A percentile compares a stretch with the other conserved stretches of the same genome.
Evolutionary conservation across 2,113 vertebrate genomes (phyloP).

Genomic region (Sinocyclocheilus anshuiensis): DNA sequence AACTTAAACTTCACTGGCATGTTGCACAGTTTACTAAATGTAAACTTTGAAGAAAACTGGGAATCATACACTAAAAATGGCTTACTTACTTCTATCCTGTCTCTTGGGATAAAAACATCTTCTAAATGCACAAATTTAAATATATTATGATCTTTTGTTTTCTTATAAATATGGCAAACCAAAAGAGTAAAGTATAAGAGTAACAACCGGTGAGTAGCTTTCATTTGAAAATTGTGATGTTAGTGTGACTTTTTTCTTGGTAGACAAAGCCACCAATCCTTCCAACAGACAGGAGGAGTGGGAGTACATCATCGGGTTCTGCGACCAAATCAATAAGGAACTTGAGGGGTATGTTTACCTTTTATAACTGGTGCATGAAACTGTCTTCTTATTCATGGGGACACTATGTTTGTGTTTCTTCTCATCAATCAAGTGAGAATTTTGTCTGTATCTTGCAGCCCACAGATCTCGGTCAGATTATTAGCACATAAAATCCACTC

Average conservation of each 20-base stretch:
- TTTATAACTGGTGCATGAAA: not conserved
- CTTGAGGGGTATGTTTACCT: constrained; percentile 85
- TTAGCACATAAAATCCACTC: constrained; percentile 96
- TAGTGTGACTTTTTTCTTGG: constrained; percentile 13
- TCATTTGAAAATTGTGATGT: not conserved
- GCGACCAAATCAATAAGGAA: constrained; percentile 96
- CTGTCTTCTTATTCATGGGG: not conserved
- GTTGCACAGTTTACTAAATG: not conserved
- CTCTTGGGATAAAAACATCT: not conserved
- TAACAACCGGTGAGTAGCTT: too few species aligned
- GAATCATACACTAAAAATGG: too few species aligned
- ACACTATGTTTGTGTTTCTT: not conserved
- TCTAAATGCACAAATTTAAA: not conserved
- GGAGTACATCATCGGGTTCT: constrained; percentile 96
- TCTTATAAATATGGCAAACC: not conserved
- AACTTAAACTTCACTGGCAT: not conserved
- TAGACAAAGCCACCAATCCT: constrained; percentile 95
- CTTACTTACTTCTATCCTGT: too few species aligned
- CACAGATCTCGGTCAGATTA: constrained; percentile 90
- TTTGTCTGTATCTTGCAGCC: constrained; percentile 73
- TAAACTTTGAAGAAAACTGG: not conserved
- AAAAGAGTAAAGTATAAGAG: not conserved
- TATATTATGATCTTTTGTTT: not conserved
- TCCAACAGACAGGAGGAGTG: constrained; percentile 94
- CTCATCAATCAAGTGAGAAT: constrained; percentile 18